These are phyloP conservation scores for Eupithecia subfuscata DNA, from an alignment of 2,888 invertebrate species.

Conservation along the genomic window DNA sequence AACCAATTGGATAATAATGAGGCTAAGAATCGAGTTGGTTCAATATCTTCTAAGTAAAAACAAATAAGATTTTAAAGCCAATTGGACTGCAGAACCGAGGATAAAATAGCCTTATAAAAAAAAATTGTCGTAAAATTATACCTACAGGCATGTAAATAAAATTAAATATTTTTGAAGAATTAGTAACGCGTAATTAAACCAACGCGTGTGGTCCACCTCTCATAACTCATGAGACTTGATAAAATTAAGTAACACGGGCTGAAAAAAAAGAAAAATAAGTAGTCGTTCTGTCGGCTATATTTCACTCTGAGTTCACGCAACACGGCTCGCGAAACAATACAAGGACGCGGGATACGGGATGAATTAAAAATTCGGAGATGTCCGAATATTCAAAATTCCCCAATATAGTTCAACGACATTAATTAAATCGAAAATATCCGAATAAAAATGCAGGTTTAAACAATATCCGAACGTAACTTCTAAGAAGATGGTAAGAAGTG, in stretches of 20 bases:
- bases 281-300: slow-evolving; percentile 79
- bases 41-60: background rate
- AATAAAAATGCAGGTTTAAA: background rate
- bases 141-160: background rate
- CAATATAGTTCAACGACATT: background rate
- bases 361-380: slow-evolving; percentile 49
- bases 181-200: slow-evolving; percentile 76
- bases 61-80: background rate
- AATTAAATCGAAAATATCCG: background rate
- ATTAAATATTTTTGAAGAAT: slow-evolving; percentile 40
- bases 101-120: background rate
- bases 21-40: slow-evolving; percentile 15
- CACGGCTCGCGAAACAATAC: slow-evolving; percentile 81
- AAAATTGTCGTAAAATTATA: background rate
- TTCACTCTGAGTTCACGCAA: slow-evolving; percentile 81
- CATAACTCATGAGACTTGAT: slow-evolving; percentile 83
- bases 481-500: background rate
- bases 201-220: slow-evolving; percentile 80
- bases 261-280: slow-evolving; percentile 80
- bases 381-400: slow-evolving; percentile 21
- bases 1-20: slow-evolving; percentile 9
- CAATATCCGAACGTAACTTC: background rate
- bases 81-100: background rate
- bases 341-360: slow-evolving; percentile 73
- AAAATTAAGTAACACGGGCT: slow-evolving; percentile 79